These are phyloP conservation scores for Iphiclides podalirius DNA, from an alignment of 2,888 invertebrate species.

Conservation along the genomic window DNA sequence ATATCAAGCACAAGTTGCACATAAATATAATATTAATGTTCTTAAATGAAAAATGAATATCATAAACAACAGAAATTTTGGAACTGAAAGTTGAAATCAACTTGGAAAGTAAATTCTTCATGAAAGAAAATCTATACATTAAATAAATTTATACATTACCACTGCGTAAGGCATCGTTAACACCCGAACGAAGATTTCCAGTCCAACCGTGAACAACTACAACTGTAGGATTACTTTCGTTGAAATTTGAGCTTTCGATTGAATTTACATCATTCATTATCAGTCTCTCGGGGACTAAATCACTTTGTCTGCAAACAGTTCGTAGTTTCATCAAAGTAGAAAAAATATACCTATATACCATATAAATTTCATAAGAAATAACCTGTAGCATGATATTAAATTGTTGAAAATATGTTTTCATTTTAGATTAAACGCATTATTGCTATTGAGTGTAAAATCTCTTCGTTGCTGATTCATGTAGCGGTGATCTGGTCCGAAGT, in stretches of 20 bases:
- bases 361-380: not conserved
- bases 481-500: no score
- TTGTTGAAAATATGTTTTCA: not conserved
- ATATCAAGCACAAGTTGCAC: no score
- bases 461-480: no score
- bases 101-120: no score
- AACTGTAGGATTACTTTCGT: constrained; percentile 39
- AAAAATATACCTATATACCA: not conserved
- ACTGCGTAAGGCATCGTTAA: constrained; percentile 43
- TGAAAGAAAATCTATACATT: no score
- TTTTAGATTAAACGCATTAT: not conserved
- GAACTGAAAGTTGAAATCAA: no score
- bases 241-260: constrained; percentile 47
- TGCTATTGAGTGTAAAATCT: not conserved
- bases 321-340: not conserved
- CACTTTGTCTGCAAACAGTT: constrained; percentile 39
- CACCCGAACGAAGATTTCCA: constrained; percentile 38
- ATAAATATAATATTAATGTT: no score
- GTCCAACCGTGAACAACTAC: constrained; percentile 57
- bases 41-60: no score
- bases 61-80: no score
- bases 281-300: constrained; percentile 35
- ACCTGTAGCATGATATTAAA: not conserved
- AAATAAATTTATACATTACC: constrained; percentile 33
- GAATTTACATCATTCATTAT: constrained; percentile 41